Evolutionary conservation across 2,797 vertebrate species (phyloP), one percentile per base, ranked within the genome.

Genomic region (Avahi laniger): DNA sequence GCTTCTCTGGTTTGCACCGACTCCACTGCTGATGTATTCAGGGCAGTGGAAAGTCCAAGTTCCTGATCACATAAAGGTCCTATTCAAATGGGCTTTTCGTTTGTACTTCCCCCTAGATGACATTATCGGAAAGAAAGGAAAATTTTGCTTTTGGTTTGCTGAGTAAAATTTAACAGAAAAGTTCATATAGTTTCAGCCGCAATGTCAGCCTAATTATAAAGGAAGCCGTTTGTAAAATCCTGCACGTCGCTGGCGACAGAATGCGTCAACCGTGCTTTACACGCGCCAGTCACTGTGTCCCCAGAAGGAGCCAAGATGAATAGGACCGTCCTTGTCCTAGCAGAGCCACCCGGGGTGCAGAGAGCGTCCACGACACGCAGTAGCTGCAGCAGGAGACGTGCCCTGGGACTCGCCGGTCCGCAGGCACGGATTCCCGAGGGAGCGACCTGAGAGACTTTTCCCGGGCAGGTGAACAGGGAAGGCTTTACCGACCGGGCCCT

Each of bases 41-140:
- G 38, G 67, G 92, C 26, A 9, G 43, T 70, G 92, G 93, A 85
- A 96, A 96, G 82, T 89, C 96, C 67, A 1, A 30, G 17, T 43
- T 30, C 63, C 26, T 9, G 12, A 12, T 41, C 80, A 18, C 50
- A 14, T 61, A 72, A 92, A 83, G 43, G 65, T 57, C 86, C 35
- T 76, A 43, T 69, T 94, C 81, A 91, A 82, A 90, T 48, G 28
- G 75, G 6, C 14, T 46, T 65, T 72, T n/a, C 69, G 87, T 63
- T 54, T 7, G 75, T 46, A 93, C 90, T 92, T 93, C 50, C 87
- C 84, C 87, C 30, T 0, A 15, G 50, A n/a, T 65, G 90, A 80
- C 81, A 54, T 82, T 52, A 89, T n/a, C 57, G 30, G 63, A 86
- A 41, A 92, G 57, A 61, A 86, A 76, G 46, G 5, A 50, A 57